Evolutionary conservation across 2,113 vertebrate genomes (phyloP).

Genomic region (Sylvietta virens): DNA sequence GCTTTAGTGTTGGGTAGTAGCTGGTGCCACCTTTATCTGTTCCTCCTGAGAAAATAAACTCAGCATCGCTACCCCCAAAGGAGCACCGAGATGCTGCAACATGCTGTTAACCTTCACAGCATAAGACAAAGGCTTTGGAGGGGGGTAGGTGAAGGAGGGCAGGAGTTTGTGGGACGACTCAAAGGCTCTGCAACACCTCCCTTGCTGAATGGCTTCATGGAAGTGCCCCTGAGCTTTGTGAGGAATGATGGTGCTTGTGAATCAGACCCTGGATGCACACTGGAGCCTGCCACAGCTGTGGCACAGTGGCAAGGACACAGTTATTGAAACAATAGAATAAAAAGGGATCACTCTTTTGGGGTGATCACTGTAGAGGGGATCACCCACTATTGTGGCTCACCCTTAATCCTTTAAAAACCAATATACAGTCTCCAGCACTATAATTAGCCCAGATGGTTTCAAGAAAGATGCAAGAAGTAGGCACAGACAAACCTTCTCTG

Average conservation of each 20-base stretch:
- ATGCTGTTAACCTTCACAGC: neutral
- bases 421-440: neutral
- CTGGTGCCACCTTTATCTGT: conserved; percentile 29
- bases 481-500: neutral
- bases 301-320: neutral
- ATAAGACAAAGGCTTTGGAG: neutral
- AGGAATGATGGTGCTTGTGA: neutral
- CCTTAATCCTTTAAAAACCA: neutral
- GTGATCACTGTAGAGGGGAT: neutral
- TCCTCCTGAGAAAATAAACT: conserved; percentile 37
- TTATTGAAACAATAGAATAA: neutral
- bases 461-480: neutral
- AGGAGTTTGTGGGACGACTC: neutral
- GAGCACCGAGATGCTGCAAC: neutral
- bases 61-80: neutral
- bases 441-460: neutral
- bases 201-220: neutral
- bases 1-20: conserved; percentile 10
- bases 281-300: neutral
- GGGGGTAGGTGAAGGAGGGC: neutral
- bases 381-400: neutral
- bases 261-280: neutral
- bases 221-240: neutral
- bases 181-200: neutral
- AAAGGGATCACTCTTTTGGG: neutral